These are phyloP conservation scores for Chrysopa pallens DNA, from an alignment of 1,140 invertebrate species.

Conservation along the genomic window DNA sequence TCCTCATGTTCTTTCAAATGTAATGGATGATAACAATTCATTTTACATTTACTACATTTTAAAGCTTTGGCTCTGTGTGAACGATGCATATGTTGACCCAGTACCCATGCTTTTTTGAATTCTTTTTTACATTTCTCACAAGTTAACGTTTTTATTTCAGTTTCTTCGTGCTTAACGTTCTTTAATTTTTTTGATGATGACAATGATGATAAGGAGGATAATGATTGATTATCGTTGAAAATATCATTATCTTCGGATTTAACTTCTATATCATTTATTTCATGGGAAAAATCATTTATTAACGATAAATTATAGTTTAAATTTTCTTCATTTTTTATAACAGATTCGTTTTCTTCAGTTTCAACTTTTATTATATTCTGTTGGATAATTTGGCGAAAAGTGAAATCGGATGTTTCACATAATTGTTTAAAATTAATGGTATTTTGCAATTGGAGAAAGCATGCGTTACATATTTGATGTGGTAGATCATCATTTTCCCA, in stretches of 20 bases:
- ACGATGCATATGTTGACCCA: neutral
- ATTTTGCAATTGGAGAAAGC: conserved; percentile 25
- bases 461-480: conserved; percentile 25
- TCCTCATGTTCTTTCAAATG: too few species aligned
- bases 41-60: neutral
- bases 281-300: conserved; percentile 2
- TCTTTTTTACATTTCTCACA: conserved; percentile 6
- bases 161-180: too few species aligned
- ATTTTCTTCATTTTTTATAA: neutral
- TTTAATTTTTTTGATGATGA: too few species aligned
- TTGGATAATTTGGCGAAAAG: conserved; percentile 12
- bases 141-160: too few species aligned
- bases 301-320: neutral
- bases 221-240: too few species aligned
- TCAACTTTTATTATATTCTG: neutral
- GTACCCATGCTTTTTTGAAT: conserved; percentile 9
- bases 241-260: too few species aligned
- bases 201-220: too few species aligned
- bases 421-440: conserved; percentile 28
- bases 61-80: neutral
- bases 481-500: conserved; percentile 25
- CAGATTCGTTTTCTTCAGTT: conserved; percentile 1
- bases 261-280: too few species aligned
- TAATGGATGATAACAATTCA: neutral
- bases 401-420: conserved; percentile 25